Evolutionary conservation across 2,113 vertebrate species (phyloP), one percentile per base, ranked within the genome.

Genomic region (Nibea coibor): DNA sequence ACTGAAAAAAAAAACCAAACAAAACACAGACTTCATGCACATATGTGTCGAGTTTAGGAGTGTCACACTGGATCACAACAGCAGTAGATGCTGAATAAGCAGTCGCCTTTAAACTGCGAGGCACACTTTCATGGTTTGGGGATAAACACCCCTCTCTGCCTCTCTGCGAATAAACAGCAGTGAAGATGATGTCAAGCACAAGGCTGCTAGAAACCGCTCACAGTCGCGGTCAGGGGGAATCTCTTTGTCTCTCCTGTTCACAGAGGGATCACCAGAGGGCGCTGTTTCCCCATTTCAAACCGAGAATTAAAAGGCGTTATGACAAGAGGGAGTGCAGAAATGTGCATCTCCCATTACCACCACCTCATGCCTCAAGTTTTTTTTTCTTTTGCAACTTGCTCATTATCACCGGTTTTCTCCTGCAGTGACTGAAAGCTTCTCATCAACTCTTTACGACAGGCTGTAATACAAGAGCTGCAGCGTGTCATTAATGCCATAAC

Each of bases 181-280:
- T 47, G 19, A 75, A 28, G 80, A 72, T 57, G 86, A 91, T 83
- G 86, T 68, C 76, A 83, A 43, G 45, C 70, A 26, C 50, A 67
- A 62, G 50, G 58, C 87, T 81, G 63, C 58, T 67, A 85, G 69
- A 70, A 80, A 81, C 11, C 47, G 5, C 64, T 71, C 54, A 62
- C 42, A 61, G 66, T 67, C 22, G 53, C 64, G 12, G 19, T 73
- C 45, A 26, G 66, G 42, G 42, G 35, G 53, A 24, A 68, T 80
- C 19, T 75, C 47, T 81, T 88, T 90, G 85, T 89, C 69, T 72
- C 39, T 28, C 12, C 64, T 78, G 74, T 88, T 85, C 79, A 24
- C 51, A 12, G 10, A 51, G 10, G 9, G 15, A n/a, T 78, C 91
- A 82, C 56, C 15, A 83, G 90, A 72, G 82, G 91, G 82, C 42